Evolutionary conservation across 30 jellyfish, hydroid and myxozoan species (phyloP), one percentile per base, ranked within the genome.

Genomic region (Hydractinia symbiolongicarpus): DNA sequence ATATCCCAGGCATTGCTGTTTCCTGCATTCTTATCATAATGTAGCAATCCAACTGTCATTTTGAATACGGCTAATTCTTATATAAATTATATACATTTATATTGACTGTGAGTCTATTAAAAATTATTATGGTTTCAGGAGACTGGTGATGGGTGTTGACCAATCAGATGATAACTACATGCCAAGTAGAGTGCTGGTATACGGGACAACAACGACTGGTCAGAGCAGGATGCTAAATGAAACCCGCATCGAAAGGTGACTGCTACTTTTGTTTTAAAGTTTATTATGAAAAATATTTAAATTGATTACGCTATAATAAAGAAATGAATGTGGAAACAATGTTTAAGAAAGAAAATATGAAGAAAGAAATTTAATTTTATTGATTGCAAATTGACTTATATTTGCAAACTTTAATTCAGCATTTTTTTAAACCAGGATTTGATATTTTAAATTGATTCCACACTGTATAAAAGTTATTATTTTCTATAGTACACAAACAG

Each of bases 111-210:
- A 30, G 44, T 2, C 44, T 30, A 30, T 30, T 30, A 30, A 30
- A 30, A 30, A 2, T 30, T 0, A 1, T 11, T n/a, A 58, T 0
- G 8, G 19, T 9, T 56, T 55, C 69, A 89, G 97, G 67, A 83
- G 81, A 60, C 86, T 89, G 61, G 53, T 89, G 7, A 55, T 89
- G 50, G 97, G 97, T 55, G 94, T 89, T 4, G 94, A 89, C 74
- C 89, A 83, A 54, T 69, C 71, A 30, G 97, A 89, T 70, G 97
- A 89, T 54, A 89, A 89, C 77, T 89, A 82, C 86, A 89, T 79
- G 88, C 97, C 97, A 68, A 67, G 82, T 77, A 66, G 93, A 67
- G 86, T 89, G 14, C 53, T 79, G 53, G 97, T 89, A 7, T 58
- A 61, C 54, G 97, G 97, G 44, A 85, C 55, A 40, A 57, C 83